Evolutionary conservation across 1,140 invertebrate species (phyloP).

Genomic region (Alviniconcha marisindica): DNA sequence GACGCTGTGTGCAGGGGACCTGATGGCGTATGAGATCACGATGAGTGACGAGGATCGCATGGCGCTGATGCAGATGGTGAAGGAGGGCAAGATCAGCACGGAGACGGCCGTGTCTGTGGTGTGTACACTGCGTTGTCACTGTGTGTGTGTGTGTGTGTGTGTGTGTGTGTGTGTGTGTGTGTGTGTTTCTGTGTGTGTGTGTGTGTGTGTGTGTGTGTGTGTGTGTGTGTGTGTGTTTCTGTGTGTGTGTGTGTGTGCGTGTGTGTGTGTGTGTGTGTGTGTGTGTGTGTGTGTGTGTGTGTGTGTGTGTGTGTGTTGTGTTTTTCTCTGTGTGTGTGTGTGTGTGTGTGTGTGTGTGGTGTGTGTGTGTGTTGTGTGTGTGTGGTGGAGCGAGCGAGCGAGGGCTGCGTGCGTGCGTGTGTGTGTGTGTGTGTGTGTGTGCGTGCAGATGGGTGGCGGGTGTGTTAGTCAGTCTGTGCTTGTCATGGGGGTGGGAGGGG

Average conservation of each 20-base stretch:
- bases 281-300: not conserved
- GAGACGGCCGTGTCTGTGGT: conserved; percentile 69
- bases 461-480: too few relatives aligned
- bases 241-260: not conserved
- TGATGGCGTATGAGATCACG: conserved; percentile 69
- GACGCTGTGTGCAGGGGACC: conserved; percentile 58
- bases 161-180: conserved; percentile 15
- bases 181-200: conserved; percentile 10
- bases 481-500: too few relatives aligned
- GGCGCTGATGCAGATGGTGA: conserved; percentile 72
- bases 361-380: too few relatives aligned
- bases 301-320: not conserved
- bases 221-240: not conserved
- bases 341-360: not conserved
- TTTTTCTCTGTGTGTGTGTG: not conserved
- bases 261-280: conserved; percentile 8
- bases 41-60: conserved; percentile 72
- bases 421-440: too few relatives aligned
- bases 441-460: too few relatives aligned
- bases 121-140: not conserved
- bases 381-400: too few relatives aligned
- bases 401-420: too few relatives aligned
- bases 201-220: conserved; percentile 12
- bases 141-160: conserved; percentile 5
- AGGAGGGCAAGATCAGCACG: conserved; percentile 70